These are phyloP conservation scores for Hoplostethus mediterraneus DNA, from an alignment of 2,797 vertebrate genomes.

Conservation along the genomic window DNA sequence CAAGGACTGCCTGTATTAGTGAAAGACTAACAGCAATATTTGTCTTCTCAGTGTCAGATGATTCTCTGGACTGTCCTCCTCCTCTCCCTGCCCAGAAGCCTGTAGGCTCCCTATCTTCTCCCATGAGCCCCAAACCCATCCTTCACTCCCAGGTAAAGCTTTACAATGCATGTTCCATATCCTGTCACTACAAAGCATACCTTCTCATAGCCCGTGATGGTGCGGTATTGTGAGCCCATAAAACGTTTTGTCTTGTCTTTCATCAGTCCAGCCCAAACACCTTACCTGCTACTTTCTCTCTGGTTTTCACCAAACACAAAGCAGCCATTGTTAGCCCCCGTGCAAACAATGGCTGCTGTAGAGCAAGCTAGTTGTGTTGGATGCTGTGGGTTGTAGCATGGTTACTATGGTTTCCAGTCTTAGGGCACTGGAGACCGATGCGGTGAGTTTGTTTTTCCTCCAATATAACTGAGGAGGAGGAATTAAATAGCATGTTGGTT, in stretches of 20 bases:
- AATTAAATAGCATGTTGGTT: slow-evolving; percentile 13
- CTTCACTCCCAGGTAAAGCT: slow-evolving; percentile 40
- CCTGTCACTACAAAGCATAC: neutral
- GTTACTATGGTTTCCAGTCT: slow-evolving; percentile 45
- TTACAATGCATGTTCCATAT: neutral
- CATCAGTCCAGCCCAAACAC: slow-evolving; percentile 3
- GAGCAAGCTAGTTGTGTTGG: slow-evolving; percentile 25
- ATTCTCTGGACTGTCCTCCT: slow-evolving; percentile 81
- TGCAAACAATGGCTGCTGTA: slow-evolving; percentile 21
- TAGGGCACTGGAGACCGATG: slow-evolving; percentile 9
- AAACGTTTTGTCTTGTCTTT: slow-evolving; percentile 15
- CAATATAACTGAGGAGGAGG: slow-evolving; percentile 23
- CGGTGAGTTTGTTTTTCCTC: slow-evolving; percentile 18
- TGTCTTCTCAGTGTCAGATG: slow-evolving; percentile 80
- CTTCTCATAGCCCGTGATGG: neutral
- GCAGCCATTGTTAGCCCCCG: slow-evolving; percentile 25
- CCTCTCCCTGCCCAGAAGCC: slow-evolving; percentile 90
- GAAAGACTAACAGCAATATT: neutral
- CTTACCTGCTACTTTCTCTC: slow-evolving; percentile 31
- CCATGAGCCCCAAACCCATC: slow-evolving; percentile 45
- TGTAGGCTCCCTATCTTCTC: slow-evolving; percentile 80
- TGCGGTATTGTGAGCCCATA: neutral
- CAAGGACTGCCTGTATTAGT: neutral
- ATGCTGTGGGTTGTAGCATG: slow-evolving; percentile 17
- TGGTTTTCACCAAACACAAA: slow-evolving; percentile 49